phyloP scores from a whole-genome alignment of 2,888 invertebrate species.

The Coleophora flavipennella region DNA sequence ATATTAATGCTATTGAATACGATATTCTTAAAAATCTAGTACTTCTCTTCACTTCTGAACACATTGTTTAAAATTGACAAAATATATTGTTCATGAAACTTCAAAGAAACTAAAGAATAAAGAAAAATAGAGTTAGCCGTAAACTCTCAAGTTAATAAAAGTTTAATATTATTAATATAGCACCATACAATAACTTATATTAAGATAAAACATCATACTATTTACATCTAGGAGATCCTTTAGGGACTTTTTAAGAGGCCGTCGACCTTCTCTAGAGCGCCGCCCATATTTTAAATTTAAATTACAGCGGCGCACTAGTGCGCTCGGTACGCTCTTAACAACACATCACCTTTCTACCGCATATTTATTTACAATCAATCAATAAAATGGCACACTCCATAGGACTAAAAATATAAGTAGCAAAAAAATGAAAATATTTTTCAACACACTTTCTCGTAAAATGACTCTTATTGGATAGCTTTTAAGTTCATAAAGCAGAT shows the following conservation, averaged over 20 bases:
- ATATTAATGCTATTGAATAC: too few relatives aligned
- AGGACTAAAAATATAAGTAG: conserved; percentile 3
- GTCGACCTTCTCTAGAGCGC: too few relatives aligned
- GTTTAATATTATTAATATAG: conserved; percentile 13
- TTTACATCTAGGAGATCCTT: conserved; percentile 19
- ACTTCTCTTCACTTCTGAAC: too few relatives aligned
- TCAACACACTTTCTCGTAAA: conserved; percentile 30
- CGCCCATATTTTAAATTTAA: too few relatives aligned
- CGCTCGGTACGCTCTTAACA: too few relatives aligned
- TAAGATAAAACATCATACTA: conserved; percentile 14
- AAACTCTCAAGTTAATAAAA: neutral
- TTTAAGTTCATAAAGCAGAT: conserved; percentile 39
- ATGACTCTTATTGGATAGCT: too few relatives aligned
- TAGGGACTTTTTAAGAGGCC: conserved; percentile 17
- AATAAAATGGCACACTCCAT: neutral
- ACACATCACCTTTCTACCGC: conserved; percentile 1
- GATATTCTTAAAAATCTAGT: too few relatives aligned
- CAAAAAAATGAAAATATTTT: conserved; percentile 23
- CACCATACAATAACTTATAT: conserved; percentile 19
- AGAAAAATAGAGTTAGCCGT: too few relatives aligned
- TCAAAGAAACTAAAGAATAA: too few relatives aligned
- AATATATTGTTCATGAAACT: too few relatives aligned
- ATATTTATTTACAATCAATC: conserved; percentile 3
- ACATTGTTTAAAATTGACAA: too few relatives aligned
- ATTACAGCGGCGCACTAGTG: too few relatives aligned